Evolutionary conservation across 1,140 invertebrate species (phyloP).

Genomic region (Caenorhabditis remanei): DNA sequence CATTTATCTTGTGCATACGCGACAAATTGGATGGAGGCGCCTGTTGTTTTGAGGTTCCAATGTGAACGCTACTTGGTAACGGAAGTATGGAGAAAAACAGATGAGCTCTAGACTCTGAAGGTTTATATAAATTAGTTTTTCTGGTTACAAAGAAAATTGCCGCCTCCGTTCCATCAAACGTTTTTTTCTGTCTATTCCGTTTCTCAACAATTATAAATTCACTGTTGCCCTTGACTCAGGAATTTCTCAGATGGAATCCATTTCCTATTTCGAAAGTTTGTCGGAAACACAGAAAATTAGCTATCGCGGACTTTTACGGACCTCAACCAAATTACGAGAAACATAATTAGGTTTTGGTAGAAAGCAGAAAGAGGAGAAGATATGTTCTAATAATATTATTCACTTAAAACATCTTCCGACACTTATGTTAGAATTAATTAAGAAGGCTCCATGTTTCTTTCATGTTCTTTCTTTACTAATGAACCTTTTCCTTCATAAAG

Average conservation of each 20-base stretch:
- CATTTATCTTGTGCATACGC: constrained; percentile 55
- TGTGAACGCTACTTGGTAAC: neutral
- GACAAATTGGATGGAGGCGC: constrained; percentile 40
- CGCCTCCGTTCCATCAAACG: neutral
- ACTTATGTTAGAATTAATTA: constrained; percentile 42
- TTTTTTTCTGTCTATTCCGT: neutral
- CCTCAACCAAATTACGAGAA: neutral
- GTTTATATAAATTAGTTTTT: constrained; percentile 11
- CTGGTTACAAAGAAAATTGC: neutral
- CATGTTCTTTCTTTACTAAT: neutral
- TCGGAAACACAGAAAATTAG: constrained; percentile 1
- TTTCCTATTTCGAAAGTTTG: constrained; percentile 4
- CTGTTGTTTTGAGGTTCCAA: constrained; percentile 23
- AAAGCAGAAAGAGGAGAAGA: neutral
- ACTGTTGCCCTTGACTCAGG: constrained; percentile 5
- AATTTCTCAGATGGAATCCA: neutral
- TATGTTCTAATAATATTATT: constrained; percentile 54
- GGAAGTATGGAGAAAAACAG: neutral
- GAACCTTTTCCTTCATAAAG: constrained; percentile 18
- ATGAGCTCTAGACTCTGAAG: constrained; percentile 4
- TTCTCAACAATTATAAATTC: constrained; percentile 31
- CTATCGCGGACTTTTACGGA: neutral
- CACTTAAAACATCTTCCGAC: constrained; percentile 30
- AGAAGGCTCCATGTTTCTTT: neutral
- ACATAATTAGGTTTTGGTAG: constrained; percentile 12